phyloP scores from a whole-genome alignment of 2,113 vertebrate genomes.

The Salvelinus alpinus region DNA sequence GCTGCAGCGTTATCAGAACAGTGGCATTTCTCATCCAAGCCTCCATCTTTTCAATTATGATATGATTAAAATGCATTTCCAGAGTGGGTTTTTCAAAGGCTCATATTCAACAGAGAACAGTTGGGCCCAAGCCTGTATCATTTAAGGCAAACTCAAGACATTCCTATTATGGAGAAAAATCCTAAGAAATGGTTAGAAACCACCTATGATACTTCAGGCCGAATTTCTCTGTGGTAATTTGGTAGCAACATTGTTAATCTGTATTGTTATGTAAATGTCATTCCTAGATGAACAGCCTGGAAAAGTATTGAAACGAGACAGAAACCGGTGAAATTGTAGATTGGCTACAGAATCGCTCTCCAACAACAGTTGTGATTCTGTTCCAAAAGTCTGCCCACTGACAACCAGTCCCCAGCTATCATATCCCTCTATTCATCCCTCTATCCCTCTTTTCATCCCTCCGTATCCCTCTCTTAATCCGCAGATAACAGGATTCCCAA shows the following conservation, averaged over 20 bases:
- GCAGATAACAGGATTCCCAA: conserved; percentile 37
- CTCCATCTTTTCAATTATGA: neutral
- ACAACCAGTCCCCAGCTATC: neutral
- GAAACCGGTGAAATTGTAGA: neutral
- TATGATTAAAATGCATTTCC: conserved; percentile 14
- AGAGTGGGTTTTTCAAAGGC: neutral
- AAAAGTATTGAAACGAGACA: neutral
- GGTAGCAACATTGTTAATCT: no score
- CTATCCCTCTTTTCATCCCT: no score
- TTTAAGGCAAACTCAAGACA: no score
- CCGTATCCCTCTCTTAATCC: conserved; percentile 33
- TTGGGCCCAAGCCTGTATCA: neutral
- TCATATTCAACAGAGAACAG: neutral
- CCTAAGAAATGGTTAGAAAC: no score
- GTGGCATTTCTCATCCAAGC: neutral
- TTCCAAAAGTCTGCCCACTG: neutral
- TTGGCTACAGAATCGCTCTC: neutral
- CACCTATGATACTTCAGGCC: no score
- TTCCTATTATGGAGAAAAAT: no score
- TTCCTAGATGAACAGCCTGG: no score
- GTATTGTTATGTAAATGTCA: no score
- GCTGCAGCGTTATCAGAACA: conserved; percentile 36
- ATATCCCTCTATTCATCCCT: neutral
- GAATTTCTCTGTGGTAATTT: no score
- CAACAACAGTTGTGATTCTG: no score